These are phyloP conservation scores for Amiota minor DNA, from an alignment of 2,888 invertebrate species.

Conservation along the genomic window DNA sequence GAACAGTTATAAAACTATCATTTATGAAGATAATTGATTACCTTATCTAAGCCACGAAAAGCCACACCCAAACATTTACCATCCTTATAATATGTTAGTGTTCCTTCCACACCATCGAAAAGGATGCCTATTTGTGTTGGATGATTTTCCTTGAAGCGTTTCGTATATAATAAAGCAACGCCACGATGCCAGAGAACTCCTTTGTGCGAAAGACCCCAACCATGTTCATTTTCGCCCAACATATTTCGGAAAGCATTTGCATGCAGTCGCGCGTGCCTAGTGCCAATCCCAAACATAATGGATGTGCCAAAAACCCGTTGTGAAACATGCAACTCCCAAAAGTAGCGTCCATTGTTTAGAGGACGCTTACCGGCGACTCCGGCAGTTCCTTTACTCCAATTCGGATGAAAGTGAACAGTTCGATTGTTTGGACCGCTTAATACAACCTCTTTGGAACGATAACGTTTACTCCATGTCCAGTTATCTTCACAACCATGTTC, in stretches of 20 bases:
- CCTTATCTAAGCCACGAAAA: constrained; percentile 78
- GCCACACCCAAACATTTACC: constrained; percentile 81
- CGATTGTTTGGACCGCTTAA: constrained; percentile 76
- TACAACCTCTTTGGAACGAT: constrained; percentile 76
- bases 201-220: constrained; percentile 84
- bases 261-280: constrained; percentile 77
- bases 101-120: constrained; percentile 81
- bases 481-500: constrained; percentile 77
- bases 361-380: constrained; percentile 80
- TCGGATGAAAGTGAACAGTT: constrained; percentile 83
- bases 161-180: constrained; percentile 78
- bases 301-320: constrained; percentile 82
- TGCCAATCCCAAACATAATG: constrained; percentile 83
- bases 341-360: constrained; percentile 79
- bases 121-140: constrained; percentile 80
- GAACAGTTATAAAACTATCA: neutral
- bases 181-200: constrained; percentile 81
- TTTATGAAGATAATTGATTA: constrained; percentile 39
- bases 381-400: constrained; percentile 84
- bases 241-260: constrained; percentile 81
- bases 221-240: constrained; percentile 80
- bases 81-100: constrained; percentile 82
- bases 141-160: constrained; percentile 81
- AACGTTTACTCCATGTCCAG: constrained; percentile 81
- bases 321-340: constrained; percentile 80